Evolutionary conservation across 2,888 invertebrate genomes (phyloP), one percentile per base, ranked within the genome.

Genomic region (Callinectes sapidus): DNA sequence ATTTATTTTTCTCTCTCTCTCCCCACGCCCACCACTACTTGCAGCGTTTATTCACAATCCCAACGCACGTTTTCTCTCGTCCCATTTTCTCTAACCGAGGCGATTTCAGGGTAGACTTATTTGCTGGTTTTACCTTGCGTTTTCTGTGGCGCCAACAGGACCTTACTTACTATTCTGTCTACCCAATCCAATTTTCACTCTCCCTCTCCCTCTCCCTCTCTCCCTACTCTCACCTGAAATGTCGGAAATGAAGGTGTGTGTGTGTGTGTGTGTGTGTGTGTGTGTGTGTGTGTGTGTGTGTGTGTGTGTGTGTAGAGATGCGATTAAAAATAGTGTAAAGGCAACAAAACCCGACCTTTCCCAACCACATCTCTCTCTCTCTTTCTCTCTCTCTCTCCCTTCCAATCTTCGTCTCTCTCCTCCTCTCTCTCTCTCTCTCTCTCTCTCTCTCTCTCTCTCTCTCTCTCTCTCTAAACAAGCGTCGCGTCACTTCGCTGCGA

Each of bases 361-460:
- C 23, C 61, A 23, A 18, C 23, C 61, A 23, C 61, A 16, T 81
- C 16, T 81, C 81, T 81, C 81, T 81, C 13, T 42, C 55, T 88
- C 88, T 88, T 32, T 55, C 55, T 55, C 88, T 32, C 88, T 55
- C 87, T 87, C 87, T 87, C 87, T 87, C 55, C n/a, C 48, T 88
- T 55, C n/a, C 48, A 10, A 54, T 48, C n/a, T 88, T 1, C n/a
- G 28, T 88, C n/a, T n/a, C 88, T n/a, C 28, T 48, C 55, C n/a
- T n/a, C n/a, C 48, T 87, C n/a, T 87, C 48, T 87, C n/a, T 87
- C 48, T 87, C 48, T 87, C 48, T 87, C 48, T 23, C n/a, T n/a
- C n/a, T n/a, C n/a, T n/a, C n/a, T n/a, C n/a, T n/a, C n/a, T n/a
- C n/a, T n/a, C n/a, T 88, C 48, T 87, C 48, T 87, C n/a, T 87